Base-by-base conservation (phyloP, 2,888 invertebrate genomes). In the Andricus curvator region DNA sequence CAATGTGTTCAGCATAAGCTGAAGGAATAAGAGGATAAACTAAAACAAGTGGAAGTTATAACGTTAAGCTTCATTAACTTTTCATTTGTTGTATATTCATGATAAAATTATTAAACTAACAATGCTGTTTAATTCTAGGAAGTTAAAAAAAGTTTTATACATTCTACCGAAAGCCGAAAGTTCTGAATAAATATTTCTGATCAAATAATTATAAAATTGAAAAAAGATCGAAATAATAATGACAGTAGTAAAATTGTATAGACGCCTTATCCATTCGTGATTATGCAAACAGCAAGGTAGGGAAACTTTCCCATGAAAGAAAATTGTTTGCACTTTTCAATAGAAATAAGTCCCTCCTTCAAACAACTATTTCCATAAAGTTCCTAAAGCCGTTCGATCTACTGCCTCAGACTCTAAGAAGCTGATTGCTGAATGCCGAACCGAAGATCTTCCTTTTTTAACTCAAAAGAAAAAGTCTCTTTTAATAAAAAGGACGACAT, bases 281-380 rank as follows among this genome's bases (percentile, higher is more conserved):
- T 29, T 64, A 64, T 64, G 29, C 25, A 64, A 29, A 64, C 29
- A 64, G 29, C 29, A 64, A 64, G 17, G 5, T 29, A 25, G 13
- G 29, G 6, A 25, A 64, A 29, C 60, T 29, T 64, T 64, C 2
- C 1, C 29, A 64, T 64, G 13, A 64, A 64, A 29, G 25, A 29
- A 64, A 64, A 15, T 29, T 64, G 22, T 64, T 64, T 64, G 64
- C 25, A 64, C 25, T 64, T 64, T 64, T 29, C 64, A 64, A 64
- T 64, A 8, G 64, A 64, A 64, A 64, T 29, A 11, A 64, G 64
- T 29, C 29, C 29, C 64, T 29, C 6, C 64, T 25, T 17, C 25
- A 64, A 29, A 29, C 64, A 64, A 64, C 15, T 62, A 62, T 64
- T 64, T 29, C 64, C 29, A 29, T 64, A 64, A 29, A 64, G 64